Evolutionary conservation across 2,797 vertebrate genomes (phyloP).

Genomic region (Dendrocincla fuliginosa): DNA sequence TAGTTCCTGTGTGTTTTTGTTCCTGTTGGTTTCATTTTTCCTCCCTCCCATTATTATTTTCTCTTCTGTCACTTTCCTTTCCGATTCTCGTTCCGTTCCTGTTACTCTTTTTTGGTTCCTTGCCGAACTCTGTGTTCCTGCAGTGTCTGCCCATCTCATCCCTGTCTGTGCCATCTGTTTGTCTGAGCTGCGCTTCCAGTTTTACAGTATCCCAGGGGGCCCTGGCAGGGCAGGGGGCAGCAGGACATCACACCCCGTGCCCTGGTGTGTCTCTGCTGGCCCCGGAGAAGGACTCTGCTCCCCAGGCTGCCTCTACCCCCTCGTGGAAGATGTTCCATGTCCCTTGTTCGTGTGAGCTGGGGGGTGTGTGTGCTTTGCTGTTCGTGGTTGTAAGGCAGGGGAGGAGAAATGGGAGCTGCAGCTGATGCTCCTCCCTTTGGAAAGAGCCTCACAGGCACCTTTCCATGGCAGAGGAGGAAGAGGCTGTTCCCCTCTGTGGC

Average conservation of each 20-base stretch:
- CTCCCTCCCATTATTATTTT: conserved; percentile 48
- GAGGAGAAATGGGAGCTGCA: neutral
- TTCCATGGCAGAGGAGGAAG: rapidly evolving
- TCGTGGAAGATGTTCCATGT: neutral
- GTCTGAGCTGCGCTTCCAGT: conserved; percentile 68
- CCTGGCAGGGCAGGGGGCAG: neutral
- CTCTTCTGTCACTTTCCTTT: conserved; percentile 58
- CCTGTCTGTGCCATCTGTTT: conserved; percentile 73
- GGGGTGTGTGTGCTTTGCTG: neutral
- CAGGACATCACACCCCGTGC: neutral
- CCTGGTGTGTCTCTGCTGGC: neutral
- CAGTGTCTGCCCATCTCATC: conserved; percentile 79
- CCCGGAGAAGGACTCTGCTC: neutral
- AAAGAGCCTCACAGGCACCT: rapidly evolving
- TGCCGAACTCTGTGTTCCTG: conserved; percentile 57
- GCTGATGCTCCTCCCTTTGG: neutral
- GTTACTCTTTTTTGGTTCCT: neutral
- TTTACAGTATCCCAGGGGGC: conserved; percentile 64
- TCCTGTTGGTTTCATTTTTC: conserved; percentile 73
- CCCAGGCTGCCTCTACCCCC: neutral
- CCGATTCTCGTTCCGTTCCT: conserved; percentile 45
- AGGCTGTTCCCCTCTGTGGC: neutral
- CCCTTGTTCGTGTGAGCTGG: neutral
- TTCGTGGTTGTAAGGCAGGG: rapidly evolving
- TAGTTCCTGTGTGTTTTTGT: conserved; percentile 87